Evolutionary conservation across 2,113 vertebrate genomes (phyloP), one percentile per base, ranked within the genome.

Genomic region (Amphiprion percula): DNA sequence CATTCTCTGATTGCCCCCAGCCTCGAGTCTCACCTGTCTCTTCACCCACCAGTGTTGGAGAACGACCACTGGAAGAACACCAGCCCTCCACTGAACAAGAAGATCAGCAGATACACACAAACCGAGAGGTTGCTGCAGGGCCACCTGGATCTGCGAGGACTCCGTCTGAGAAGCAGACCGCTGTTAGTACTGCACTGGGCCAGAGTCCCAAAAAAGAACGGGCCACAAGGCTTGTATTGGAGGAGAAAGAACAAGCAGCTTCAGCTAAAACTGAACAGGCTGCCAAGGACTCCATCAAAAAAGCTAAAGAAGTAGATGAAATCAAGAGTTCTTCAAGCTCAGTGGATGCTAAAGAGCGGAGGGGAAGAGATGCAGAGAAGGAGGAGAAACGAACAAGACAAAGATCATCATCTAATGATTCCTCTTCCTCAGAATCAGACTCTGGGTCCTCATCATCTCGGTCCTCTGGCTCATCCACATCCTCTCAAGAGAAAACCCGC

Each of bases 371-470:
- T 28, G 16, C 47, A 70, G 82, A 86, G 55, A 88, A 88, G 28
- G 68, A 83, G 6, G 80, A 86, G 33, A 92, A 88, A 63, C 72
- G 21, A 67, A 62, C 63, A 33, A 83, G 85, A 65, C 81, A n/a
- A 67, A 84, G 71, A 39, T 90, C 92, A 30, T 92, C 92, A 0
- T 95, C 93, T 0, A 87, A 90, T 9, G 91, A 93, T 55, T 92
- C 90, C 17, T 94, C 94, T 9, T 94, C 93, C 17, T 93, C 93
- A 15, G 94, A 94, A 17, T 94, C 94, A 0, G 94, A 93, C 66
- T 94, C 94, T 74, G 92, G 84, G 49, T 94, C 94, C 10, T 95
- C 94, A 23, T 94, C 94, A 7, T 95, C 94, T 28, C 65, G 15
- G 10, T 95, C 93, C 15, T 94, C 93, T 2, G 53, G 65, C 46